phyloP scores from a whole-genome alignment of 2,113 vertebrate genomes.

The Channa maculata region DNA sequence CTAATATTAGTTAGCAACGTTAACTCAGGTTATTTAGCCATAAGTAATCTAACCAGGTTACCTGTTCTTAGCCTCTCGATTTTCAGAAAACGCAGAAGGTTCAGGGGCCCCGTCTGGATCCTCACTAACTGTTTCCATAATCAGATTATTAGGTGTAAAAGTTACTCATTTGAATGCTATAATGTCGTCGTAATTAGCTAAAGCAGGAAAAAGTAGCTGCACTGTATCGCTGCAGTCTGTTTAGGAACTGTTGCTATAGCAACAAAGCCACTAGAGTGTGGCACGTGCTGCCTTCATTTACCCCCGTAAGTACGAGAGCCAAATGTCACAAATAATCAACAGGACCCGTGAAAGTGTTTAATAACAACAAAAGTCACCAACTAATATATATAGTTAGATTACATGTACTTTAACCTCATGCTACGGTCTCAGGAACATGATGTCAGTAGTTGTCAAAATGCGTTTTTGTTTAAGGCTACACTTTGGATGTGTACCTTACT shows the following conservation, averaged over 20 bases:
- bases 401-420: no score
- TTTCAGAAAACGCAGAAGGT: slow-evolving; percentile 49
- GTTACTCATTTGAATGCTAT: fast-evolving
- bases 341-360: no score
- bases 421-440: no score
- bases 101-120: slow-evolving; percentile 2
- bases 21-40: no score
- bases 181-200: not conserved
- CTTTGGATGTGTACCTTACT: no score
- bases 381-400: no score
- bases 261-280: slow-evolving; percentile 4
- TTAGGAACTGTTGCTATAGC: slow-evolving; percentile 51
- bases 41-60: slow-evolving; percentile 15
- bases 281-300: slow-evolving; percentile 25
- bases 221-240: not conserved
- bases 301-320: not conserved
- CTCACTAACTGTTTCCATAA: slow-evolving; percentile 49
- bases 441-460: no score
- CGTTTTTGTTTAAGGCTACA: no score
- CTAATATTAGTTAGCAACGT: not conserved
- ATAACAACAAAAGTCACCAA: no score
- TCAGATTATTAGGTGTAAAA: not conserved
- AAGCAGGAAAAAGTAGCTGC: not conserved
- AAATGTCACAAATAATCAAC: no score
- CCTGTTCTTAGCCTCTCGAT: slow-evolving; percentile 42